A percentile compares a stretch with the other conserved stretches of the same genome.
Conservation (phyloP, 1,140 invertebrate genomes). For the Papilio aristodemus region DNA sequence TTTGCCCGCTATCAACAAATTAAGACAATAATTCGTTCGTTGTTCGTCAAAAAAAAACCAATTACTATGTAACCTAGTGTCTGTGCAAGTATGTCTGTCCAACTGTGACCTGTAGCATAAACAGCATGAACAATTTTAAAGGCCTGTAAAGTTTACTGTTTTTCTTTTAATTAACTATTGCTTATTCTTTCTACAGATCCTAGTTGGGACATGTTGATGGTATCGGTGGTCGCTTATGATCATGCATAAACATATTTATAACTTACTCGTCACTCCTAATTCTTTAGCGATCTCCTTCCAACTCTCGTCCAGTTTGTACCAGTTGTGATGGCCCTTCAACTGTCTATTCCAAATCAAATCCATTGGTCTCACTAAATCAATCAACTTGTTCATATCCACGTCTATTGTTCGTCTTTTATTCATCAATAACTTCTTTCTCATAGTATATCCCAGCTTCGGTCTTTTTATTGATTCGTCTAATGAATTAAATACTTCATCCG, state of each 20-base stretch:
- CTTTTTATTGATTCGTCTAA: slow-evolving; percentile 70
- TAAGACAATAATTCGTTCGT: no score
- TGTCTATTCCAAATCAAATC: slow-evolving; percentile 75
- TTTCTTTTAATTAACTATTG: no score
- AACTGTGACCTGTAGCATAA: no score
- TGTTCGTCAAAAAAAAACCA: no score
- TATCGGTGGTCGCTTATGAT: background rate
- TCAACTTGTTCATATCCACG: slow-evolving; percentile 72
- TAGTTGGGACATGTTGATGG: no score
- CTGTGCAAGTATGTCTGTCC: no score
- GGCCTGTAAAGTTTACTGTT: no score
- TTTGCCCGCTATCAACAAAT: no score
- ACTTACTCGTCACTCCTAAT: slow-evolving; percentile 71
- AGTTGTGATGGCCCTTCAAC: slow-evolving; percentile 72
- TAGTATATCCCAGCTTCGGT: slow-evolving; percentile 69
- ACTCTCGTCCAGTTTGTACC: slow-evolving; percentile 72
- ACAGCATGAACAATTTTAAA: no score
- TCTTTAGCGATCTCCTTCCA: slow-evolving; percentile 73
- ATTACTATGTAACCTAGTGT: no score
- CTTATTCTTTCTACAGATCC: no score
- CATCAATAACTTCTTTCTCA: slow-evolving; percentile 73
- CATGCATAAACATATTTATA: background rate
- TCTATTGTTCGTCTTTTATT: slow-evolving; percentile 71
- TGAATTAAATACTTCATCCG: slow-evolving; percentile 66
- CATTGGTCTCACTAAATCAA: slow-evolving; percentile 61